Conservation (phyloP, 2,113 vertebrate species). For the Peromyscus polionotus region DNA sequence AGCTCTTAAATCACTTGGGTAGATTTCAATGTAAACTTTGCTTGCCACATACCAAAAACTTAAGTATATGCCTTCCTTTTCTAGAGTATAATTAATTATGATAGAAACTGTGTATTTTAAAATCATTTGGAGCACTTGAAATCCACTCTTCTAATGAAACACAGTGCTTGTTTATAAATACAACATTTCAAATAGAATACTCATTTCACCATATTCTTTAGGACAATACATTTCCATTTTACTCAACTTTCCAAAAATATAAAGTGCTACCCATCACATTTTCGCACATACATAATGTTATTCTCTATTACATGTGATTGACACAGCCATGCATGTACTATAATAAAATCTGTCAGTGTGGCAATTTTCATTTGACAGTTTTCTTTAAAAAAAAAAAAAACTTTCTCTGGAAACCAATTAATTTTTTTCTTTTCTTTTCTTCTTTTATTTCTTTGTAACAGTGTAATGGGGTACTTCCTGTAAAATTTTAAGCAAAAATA, state of each 20-base stretch:
- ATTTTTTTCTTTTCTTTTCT: constrained; percentile 1
- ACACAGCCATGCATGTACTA: constrained; percentile 66
- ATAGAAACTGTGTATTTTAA: background rate
- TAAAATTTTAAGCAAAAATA: constrained; percentile 50
- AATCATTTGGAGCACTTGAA: background rate
- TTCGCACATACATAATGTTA: constrained; percentile 66
- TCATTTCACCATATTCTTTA: constrained; percentile 54
- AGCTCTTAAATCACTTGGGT: background rate
- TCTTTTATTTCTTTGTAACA: constrained; percentile 30
- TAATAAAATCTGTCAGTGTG: constrained; percentile 67
- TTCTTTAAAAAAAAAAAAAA: constrained; percentile 65
- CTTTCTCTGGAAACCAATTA: constrained; percentile 67
- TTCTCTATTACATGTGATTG: constrained; percentile 74
- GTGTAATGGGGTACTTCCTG: constrained; percentile 2
- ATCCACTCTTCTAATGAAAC: background rate
- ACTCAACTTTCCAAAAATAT: constrained; percentile 57
- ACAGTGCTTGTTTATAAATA: constrained; percentile 50
- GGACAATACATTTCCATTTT: constrained; percentile 62
- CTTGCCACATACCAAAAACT: background rate
- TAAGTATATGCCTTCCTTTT: background rate
- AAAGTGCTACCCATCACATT: constrained; percentile 65
- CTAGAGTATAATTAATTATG: constrained; percentile 16
- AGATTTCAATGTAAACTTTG: background rate
- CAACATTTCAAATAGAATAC: constrained; percentile 48
- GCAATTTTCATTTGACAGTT: constrained; percentile 57